Evolutionary conservation across 2,797 vertebrate species (phyloP).

Genomic region (Melanotaenia pygmaea): DNA sequence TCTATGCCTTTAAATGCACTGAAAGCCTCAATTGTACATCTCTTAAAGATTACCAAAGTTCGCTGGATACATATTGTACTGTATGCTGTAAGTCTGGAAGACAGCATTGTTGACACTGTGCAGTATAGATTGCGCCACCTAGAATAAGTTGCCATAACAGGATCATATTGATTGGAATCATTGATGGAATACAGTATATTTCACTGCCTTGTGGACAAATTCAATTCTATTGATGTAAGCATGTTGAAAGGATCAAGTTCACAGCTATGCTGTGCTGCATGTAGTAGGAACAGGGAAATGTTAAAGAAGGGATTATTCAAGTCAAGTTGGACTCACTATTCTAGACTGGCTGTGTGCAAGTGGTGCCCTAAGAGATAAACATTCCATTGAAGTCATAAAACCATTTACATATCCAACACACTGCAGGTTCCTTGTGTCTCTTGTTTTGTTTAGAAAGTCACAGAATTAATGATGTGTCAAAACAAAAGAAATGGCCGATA

Average conservation of each 20-base stretch:
- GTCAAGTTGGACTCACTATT: slow-evolving; percentile 31
- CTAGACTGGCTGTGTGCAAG: slow-evolving; percentile 20
- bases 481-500: slow-evolving; percentile 31
- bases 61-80: slow-evolving; percentile 16
- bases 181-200: slow-evolving; percentile 66
- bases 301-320: slow-evolving; percentile 47
- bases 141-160: slow-evolving; percentile 74
- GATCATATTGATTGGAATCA: slow-evolving; percentile 66
- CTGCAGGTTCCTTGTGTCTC: neutral
- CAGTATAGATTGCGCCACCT: slow-evolving; percentile 66
- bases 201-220: slow-evolving; percentile 70
- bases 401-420: neutral
- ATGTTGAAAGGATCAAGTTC: slow-evolving; percentile 61
- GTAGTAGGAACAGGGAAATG: slow-evolving; percentile 29
- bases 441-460: neutral
- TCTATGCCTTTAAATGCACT: slow-evolving; percentile 21
- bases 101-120: slow-evolving; percentile 55
- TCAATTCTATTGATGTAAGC: slow-evolving; percentile 69
- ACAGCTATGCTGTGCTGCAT: slow-evolving; percentile 39
- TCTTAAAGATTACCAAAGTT: slow-evolving; percentile 35
- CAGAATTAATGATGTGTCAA: slow-evolving; percentile 8
- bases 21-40: slow-evolving; percentile 1
- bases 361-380: neutral
- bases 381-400: slow-evolving; percentile 12
- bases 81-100: slow-evolving; percentile 46